Base-by-base conservation (phyloP, 2,797 vertebrate species). In the Meriones psammophilus region DNA sequence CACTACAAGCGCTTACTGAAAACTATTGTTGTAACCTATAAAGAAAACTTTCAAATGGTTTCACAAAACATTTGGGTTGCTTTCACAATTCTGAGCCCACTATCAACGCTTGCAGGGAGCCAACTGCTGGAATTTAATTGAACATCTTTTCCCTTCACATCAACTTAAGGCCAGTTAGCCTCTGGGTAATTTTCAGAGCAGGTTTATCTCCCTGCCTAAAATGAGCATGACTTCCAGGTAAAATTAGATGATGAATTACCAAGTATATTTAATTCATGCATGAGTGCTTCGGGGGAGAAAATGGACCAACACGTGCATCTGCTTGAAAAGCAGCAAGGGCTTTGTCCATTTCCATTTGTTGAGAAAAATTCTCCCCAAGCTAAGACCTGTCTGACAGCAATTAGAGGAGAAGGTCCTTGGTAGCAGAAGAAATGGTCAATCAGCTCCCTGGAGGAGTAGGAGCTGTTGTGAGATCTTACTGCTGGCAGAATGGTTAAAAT, bases 331-430 rank as follows among this genome's bases (percentile, higher is more conserved):
- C 83, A 91, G 73, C 64, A 91, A 96, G 89, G 54, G 68, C 86
- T 94, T 95, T 93, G 95, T 95, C 0, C 89, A 97, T 95, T 64
- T 78, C 66, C 22, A 8, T 87, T 90, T 96, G 69, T 78, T 90
- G 86, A 66, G 62, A 95, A 95, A 93, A 84, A 83, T 62, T 8
- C n/a, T 86, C 74, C 66, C 46, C 71, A 64, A 88, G 62, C 62
- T 87, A 78, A 26, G 58, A 69, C 74, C 66, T n/a, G 28, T 71
- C 66, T 86, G 76, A 71, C 17, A 79, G 86, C 68, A 54, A 69
- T 92, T 77, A 92, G 81, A n/a, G 2, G 28, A 50, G n/a, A 74
- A 89, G 71, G 30, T 58, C 66, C 33, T 71, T 62, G 74, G 77
- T n/a, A 10, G 54, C 33, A 78, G 36, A 54, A 76, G 71, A 83